phyloP scores from a whole-genome alignment of 1,140 invertebrate genomes.

The Delia radicum region DNA sequence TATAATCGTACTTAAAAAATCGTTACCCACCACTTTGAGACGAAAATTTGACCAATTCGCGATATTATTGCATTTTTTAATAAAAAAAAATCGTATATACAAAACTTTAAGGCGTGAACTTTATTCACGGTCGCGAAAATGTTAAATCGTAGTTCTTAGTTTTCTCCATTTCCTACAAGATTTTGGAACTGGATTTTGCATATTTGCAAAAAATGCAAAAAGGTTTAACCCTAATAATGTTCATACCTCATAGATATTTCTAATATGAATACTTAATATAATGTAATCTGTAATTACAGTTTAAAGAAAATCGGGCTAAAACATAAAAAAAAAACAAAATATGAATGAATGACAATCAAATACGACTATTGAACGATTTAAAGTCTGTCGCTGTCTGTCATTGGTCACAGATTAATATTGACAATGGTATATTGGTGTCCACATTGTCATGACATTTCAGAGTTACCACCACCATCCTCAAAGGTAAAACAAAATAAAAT shows the following conservation, averaged over 20 bases:
- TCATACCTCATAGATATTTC: neutral
- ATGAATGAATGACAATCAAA: neutral
- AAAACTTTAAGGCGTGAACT: too few species aligned
- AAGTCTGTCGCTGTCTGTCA: neutral
- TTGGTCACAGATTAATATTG: neutral
- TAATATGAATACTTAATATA: neutral
- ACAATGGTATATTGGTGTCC: conserved; percentile 52
- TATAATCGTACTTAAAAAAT: too few species aligned
- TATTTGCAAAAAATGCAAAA: too few species aligned
- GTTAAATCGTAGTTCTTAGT: too few species aligned
- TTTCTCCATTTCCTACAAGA: too few species aligned
- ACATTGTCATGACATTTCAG: conserved; percentile 49
- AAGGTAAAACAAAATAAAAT: conserved; percentile 41
- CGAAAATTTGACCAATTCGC: too few species aligned
- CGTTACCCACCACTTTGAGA: too few species aligned
- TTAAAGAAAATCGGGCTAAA: neutral
- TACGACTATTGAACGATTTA: neutral
- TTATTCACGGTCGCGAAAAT: too few species aligned
- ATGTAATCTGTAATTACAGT: neutral
- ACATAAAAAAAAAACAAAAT: neutral
- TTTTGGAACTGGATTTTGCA: too few species aligned
- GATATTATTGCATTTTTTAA: too few species aligned
- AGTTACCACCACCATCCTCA: conserved; percentile 45
- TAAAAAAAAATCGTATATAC: too few species aligned
- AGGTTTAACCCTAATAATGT: too few species aligned